A percentile compares a stretch with the other conserved stretches of the same genome.
Conservation (phyloP, 1,140 invertebrate genomes). For the Drosophila navojoa region DNA sequence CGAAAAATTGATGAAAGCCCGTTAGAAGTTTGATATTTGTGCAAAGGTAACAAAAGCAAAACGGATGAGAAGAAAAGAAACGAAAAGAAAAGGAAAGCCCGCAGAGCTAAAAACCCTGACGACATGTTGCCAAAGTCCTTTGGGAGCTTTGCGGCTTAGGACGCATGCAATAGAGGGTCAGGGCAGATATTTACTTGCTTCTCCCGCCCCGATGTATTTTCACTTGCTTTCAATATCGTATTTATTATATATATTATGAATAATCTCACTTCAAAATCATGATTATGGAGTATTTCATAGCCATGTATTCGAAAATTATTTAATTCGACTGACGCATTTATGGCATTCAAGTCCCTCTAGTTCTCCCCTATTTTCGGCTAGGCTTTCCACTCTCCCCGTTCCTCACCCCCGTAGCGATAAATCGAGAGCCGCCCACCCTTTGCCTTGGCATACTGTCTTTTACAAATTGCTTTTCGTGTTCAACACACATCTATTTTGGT, state of each 20-base stretch:
- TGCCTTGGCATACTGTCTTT: slow-evolving; percentile 68
- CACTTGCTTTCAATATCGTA: slow-evolving; percentile 60
- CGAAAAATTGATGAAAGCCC: slow-evolving; percentile 72
- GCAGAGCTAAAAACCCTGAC: slow-evolving; percentile 15
- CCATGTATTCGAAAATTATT: slow-evolving; percentile 66
- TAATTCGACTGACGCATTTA: slow-evolving; percentile 69
- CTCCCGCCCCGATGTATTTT: slow-evolving; percentile 43
- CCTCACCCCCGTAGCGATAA: background rate
- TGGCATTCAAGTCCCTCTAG: slow-evolving; percentile 51
- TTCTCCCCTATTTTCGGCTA: background rate
- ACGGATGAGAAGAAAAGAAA: background rate
- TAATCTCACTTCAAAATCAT: too few species aligned
- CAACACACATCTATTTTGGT: slow-evolving; percentile 70
- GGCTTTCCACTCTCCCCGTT: background rate
- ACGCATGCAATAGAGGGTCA: background rate
- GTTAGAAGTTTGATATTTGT: slow-evolving; percentile 42
- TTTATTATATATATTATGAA: too few species aligned
- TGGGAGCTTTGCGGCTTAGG: slow-evolving; percentile 62
- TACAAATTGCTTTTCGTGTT: slow-evolving; percentile 82
- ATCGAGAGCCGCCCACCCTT: slow-evolving; percentile 17
- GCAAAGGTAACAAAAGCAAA: slow-evolving; percentile 55
- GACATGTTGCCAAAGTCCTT: slow-evolving; percentile 68
- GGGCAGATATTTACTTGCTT: slow-evolving; percentile 14
- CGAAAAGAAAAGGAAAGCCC: slow-evolving; percentile 3
- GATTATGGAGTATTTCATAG: slow-evolving; percentile 12